Evolutionary conservation across 2,888 invertebrate species (phyloP).

Genomic region (Tricholauxania praeusta): DNA sequence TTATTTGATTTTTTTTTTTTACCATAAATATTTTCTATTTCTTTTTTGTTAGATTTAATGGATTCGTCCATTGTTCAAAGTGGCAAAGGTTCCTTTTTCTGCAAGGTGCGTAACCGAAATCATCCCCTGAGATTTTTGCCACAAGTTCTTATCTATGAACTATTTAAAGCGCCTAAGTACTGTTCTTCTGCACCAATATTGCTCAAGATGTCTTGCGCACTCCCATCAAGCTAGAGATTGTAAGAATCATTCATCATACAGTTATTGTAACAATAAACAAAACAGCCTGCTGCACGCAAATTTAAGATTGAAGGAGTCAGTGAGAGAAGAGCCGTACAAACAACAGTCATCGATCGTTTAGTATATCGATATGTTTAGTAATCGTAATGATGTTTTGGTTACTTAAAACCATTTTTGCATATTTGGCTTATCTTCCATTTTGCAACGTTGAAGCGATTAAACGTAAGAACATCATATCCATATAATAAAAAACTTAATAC

Average conservation of each 20-base stretch:
- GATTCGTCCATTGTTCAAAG: too few relatives aligned
- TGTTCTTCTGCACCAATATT: background rate
- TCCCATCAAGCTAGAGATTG: background rate
- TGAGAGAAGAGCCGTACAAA: background rate
- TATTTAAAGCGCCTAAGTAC: background rate
- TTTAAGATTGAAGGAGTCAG: background rate
- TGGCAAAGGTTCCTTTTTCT: background rate
- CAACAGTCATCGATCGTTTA: background rate
- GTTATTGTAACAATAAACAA: background rate
- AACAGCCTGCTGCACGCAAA: conserved; percentile 3
- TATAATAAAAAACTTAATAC: too few relatives aligned
- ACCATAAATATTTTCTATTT: too few relatives aligned
- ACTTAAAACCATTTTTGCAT: too few relatives aligned
- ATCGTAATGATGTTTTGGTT: too few relatives aligned
- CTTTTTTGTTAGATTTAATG: too few relatives aligned
- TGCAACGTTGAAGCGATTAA: too few relatives aligned
- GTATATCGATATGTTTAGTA: background rate
- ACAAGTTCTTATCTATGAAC: background rate
- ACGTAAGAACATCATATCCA: too few relatives aligned
- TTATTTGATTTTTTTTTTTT: too few relatives aligned
- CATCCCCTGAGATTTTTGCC: background rate
- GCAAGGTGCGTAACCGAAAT: too few relatives aligned
- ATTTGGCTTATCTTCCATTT: too few relatives aligned
- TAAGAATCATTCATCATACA: background rate
- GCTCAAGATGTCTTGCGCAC: background rate